Evolutionary conservation across 64 coral and sea anemone genomes (phyloP), one percentile per base, ranked within the genome.

Genomic region (Montipora cactus): DNA sequence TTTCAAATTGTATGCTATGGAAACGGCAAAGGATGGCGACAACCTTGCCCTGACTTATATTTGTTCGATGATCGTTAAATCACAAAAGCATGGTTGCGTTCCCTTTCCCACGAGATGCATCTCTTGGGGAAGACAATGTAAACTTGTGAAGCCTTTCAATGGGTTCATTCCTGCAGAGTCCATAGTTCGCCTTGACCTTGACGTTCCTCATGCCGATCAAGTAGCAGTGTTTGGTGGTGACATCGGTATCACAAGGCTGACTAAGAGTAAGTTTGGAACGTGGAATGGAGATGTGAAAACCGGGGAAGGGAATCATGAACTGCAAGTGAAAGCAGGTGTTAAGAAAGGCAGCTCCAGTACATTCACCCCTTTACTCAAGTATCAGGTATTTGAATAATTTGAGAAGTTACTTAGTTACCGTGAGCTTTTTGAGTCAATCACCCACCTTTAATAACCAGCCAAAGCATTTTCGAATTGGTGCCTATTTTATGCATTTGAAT

Each of bases 271-370:
- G 12, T 13, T 0, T 10, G 75, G 75, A 4, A 45, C 15, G 75
- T 77, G 75, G 75, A 8, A 77, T 5, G 75, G 25, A 47, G 75
- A 77, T 15, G 44, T 77, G 14, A 5, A 44, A 14, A 77, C 75
- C 37, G 75, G 75, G 14, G 75, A 77, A 15, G 75, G 75, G 14
- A 12, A 77, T 77, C 75, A 47, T 77, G 75, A 77, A 77, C 75
- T 77, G 44, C 25, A 77, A 47, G 25, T 77, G 75, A 77, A 47
- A 77, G 75, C 75, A 47, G 44, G 44, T 25, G 37, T 77, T 12
- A 77, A 48, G 75, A 77, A 77, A 57, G 53, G 53, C 11, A 37
- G 37, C 44, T 77, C 75, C 75, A 77, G 46, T 77, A 45, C 13
- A 45, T 77, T 45, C 44, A 47, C 75, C 5, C 75, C 75, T 44